A percentile compares a stretch with the other conserved stretches of the same genome.
Evolutionary conservation across 2,113 vertebrate genomes (phyloP).

Genomic region (Stictonetta naevosa): DNA sequence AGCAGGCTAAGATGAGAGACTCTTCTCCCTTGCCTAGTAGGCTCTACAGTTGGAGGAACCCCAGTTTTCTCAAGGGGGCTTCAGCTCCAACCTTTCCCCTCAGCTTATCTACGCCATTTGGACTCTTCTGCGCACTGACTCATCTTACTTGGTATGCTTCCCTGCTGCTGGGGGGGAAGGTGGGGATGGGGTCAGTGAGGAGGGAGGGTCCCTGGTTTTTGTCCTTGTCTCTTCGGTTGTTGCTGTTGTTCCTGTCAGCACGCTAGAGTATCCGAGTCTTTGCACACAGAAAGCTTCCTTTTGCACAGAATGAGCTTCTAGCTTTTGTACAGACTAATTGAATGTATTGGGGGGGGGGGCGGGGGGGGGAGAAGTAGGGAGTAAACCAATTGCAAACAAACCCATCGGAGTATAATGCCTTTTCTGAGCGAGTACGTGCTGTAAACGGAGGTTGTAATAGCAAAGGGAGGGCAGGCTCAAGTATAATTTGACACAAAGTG

Average conservation of each 20-base stretch:
- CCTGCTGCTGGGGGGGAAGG: neutral
- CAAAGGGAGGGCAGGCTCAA: conserved; percentile 57
- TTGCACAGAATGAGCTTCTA: conserved; percentile 81
- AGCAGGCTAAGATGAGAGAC: neutral
- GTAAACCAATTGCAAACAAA: conserved; percentile 40
- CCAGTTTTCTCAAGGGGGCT: neutral
- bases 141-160: neutral
- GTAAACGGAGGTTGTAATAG: conserved; percentile 65
- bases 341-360: conserved; percentile 76
- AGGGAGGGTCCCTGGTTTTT: neutral
- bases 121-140: neutral
- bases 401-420: conserved; percentile 52
- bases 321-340: conserved; percentile 81
- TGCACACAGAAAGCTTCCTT: conserved; percentile 77
- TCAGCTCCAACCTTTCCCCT: conserved; percentile 6
- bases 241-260: conserved; percentile 45
- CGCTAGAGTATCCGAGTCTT: conserved; percentile 61
- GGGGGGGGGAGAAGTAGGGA: neutral
- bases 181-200: neutral
- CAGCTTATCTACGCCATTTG: rapidly evolving
- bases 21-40: neutral
- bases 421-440: conserved; percentile 47
- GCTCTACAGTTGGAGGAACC: neutral
- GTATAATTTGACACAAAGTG: conserved; percentile 70
- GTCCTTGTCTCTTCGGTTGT: conserved; percentile 23